Base-by-base conservation (phyloP, 2,797 vertebrate genomes). In the Anguilla pacifica region DNA sequence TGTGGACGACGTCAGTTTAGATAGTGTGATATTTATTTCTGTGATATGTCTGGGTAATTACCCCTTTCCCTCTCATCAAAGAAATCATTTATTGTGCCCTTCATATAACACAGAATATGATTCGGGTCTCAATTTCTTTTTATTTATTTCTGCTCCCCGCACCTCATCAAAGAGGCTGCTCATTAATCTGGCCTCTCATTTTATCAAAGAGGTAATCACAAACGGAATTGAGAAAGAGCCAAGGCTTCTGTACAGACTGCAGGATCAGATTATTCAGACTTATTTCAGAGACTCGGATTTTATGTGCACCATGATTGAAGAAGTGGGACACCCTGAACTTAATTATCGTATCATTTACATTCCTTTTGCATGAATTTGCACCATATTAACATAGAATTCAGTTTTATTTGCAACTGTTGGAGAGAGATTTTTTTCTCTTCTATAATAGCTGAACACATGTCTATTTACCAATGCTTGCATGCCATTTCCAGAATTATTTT, bases 301-400 rank as follows among this genome's bases (percentile, higher is more conserved):
- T 7, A 83, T 35, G 59, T 46, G 35, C 57, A 25, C 35, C 55
- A 53, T 49, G 13, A 70, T 86, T 61, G 35, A 85, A 86, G 49
- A 86, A 86, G 11, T 86, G 46, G 43, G 28, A 77, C 53, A 28
- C 31, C 51, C 35, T 82, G 57, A 51, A 64, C 49, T 79, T 85
- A 88, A 91, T 92, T 91, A 91, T 88, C 89, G 81, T 57, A 83
- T 89, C 86, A 91, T 93, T 91, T 91, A 51, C 88, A 91, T 92
- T 70, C 55, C 5, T 87, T 91, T 89, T 91, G 88, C 90, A 92
- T 93, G 31, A 43, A 92, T 91, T 92, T 90, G 81, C 90, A 91
- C 88, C 39, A 46, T 28, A 77, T 90, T 89, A 81, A 53, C 61
- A 86, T 61, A 82, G 70, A 64, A 83, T 70, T 39, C 51, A 64